phyloP scores from a whole-genome alignment of 2,797 vertebrate species.

The Amniataba percoides region DNA sequence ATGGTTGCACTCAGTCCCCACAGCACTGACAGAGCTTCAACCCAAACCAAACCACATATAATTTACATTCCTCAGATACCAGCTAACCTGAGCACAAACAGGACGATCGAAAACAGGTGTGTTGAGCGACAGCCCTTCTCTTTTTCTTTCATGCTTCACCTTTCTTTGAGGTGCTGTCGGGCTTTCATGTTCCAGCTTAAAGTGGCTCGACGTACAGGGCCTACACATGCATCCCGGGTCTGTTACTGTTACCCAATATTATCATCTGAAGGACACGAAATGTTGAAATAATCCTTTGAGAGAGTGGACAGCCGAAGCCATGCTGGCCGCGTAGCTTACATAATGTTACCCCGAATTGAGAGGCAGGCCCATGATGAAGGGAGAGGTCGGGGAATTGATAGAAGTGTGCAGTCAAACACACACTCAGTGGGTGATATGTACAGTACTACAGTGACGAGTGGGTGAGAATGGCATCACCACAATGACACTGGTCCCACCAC shows the following conservation, averaged over 20 bases:
- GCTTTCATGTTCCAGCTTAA: slow-evolving; percentile 29
- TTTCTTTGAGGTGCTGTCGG: slow-evolving; percentile 37
- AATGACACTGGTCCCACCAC: slow-evolving; percentile 63
- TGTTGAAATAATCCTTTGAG: slow-evolving; percentile 3
- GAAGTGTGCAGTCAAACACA: slow-evolving; percentile 36
- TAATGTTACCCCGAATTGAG: slow-evolving; percentile 50
- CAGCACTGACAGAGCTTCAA: slow-evolving; percentile 65
- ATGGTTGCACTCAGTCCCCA: slow-evolving; percentile 56
- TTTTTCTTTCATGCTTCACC: slow-evolving; percentile 45
- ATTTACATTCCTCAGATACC: slow-evolving; percentile 88
- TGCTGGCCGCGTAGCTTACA: slow-evolving; percentile 37
- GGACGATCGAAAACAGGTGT: slow-evolving; percentile 85
- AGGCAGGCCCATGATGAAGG: slow-evolving; percentile 32
- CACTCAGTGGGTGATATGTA: slow-evolving; percentile 58
- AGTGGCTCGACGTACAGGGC: not conserved
- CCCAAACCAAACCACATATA: slow-evolving; percentile 80
- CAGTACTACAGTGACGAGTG: slow-evolving; percentile 61
- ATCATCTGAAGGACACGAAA: slow-evolving; percentile 16
- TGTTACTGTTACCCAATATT: not conserved
- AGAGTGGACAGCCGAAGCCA: slow-evolving; percentile 6
- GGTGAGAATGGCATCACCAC: slow-evolving; percentile 72
- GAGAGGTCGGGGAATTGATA: slow-evolving; percentile 49
- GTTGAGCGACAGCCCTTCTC: slow-evolving; percentile 53
- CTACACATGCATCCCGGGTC: not conserved
- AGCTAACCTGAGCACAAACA: slow-evolving; percentile 83